Evolutionary conservation across 1,140 invertebrate genomes (phyloP).

Genomic region (Neodiprion virginianus): DNA sequence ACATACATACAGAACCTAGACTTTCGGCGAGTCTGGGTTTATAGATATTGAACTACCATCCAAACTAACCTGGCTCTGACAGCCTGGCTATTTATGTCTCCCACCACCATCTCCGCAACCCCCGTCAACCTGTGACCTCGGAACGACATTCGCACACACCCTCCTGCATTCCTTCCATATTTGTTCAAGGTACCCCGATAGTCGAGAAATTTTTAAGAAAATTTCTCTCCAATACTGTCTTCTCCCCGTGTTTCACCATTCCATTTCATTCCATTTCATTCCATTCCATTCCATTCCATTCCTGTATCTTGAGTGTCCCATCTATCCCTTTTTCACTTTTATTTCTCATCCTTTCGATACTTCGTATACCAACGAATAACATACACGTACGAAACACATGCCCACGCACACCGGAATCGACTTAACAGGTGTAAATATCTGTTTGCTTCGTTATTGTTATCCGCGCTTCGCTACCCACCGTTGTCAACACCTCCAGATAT

Average conservation of each 20-base stretch:
- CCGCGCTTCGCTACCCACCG: not conserved
- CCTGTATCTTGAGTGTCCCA: not conserved
- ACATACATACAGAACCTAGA: not conserved
- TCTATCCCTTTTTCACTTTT: not conserved
- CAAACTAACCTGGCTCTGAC: not conserved
- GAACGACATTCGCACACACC: slow-evolving; percentile 1
- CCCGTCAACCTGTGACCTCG: not conserved
- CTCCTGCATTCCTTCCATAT: not conserved
- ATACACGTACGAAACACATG: too few relatives aligned
- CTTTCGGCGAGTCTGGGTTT: not conserved
- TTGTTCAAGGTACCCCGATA: not conserved
- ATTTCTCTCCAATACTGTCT: not conserved
- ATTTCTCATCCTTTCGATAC: not conserved
- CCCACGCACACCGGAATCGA: too few relatives aligned
- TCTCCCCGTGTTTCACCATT: not conserved
- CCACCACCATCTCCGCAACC: not conserved
- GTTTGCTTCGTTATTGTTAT: not conserved
- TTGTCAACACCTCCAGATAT: not conserved
- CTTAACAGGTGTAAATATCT: not conserved
- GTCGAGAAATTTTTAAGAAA: not conserved
- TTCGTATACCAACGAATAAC: not conserved
- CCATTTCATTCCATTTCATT: not conserved
- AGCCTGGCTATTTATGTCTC: not conserved
- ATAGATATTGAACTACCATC: slow-evolving; percentile 2
- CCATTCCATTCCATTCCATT: not conserved